Evolutionary conservation across 2,113 vertebrate species (phyloP), one percentile per base, ranked within the genome.

Genomic region (Dermatemys mawii): DNA sequence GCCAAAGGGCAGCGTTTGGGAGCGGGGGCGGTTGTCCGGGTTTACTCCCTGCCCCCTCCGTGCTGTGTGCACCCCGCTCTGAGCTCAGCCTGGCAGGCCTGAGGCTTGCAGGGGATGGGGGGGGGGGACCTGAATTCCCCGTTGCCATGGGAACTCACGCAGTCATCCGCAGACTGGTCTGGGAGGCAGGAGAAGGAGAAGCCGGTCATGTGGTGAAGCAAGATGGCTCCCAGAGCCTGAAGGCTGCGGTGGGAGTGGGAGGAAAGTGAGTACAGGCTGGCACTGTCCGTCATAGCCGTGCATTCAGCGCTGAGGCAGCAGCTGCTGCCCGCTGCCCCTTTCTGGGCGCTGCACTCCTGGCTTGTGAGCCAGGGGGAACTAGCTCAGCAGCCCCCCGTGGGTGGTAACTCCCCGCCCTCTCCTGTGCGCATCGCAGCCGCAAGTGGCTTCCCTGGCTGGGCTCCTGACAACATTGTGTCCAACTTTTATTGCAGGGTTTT

Each of bases 81-180:
- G 93, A 85, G 88, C 95, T 81, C 89, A 16, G 53, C 38, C 51
- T 48, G 8, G 14, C 53, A 29, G 81, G 35, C 67, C 44, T 32
- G 76, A 38, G 57, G 46, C 49, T 54, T n/a, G n/a, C n/a, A n/a
- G 50, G 35, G 78, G 83, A 50, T 48, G 84, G 84, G 86, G 88
- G 84, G 86, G 88, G 79, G 84, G 75, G 78, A 60, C 84, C 38
- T 57, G 83, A 91, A 93, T 88, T 93, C 96, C 96, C 91, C 76
- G 98, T 98, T 98, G 95, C 97, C 86, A 98, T 96, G 98, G 97
- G 91, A 97, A 98, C 98, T 81, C 95, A 76, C 81, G 2, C 38
- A 50, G 94, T 86, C 67, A 16, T 12, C 93, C 86, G 94, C 92
- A 29, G 95, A 96, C 95, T 54, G 86, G 50, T 50, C 90, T 79